These are phyloP conservation scores for Prenolepis imparis DNA, from an alignment of 2,888 invertebrate genomes.

Conservation along the genomic window DNA sequence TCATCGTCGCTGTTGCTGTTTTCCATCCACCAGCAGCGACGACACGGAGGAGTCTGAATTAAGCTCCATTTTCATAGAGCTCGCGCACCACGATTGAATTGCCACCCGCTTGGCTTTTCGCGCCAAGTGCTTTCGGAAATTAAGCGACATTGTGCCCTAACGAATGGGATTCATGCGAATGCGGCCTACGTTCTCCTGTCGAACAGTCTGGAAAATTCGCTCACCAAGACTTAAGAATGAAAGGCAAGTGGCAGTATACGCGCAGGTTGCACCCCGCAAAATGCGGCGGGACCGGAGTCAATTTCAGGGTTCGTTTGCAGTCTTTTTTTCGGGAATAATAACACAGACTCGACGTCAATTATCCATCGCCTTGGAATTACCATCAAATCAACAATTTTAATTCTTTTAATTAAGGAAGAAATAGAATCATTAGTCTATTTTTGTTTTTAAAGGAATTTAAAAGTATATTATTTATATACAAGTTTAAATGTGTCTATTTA, in stretches of 20 bases:
- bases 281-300: not conserved
- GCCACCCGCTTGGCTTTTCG: conserved; percentile 72
- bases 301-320: conserved; percentile 48
- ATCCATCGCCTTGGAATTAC: not conserved
- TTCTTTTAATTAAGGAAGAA: not conserved
- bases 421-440: not conserved
- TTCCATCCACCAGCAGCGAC: conserved; percentile 45
- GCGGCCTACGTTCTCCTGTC: conserved; percentile 59
- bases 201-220: conserved; percentile 54
- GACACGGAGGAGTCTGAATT: conserved; percentile 62
- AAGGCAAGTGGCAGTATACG: conserved; percentile 42
- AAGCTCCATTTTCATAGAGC: conserved; percentile 73
- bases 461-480: not conserved
- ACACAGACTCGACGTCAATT: not conserved
- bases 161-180: conserved; percentile 75
- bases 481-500: not conserved
- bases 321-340: conserved; percentile 24
- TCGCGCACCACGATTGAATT: conserved; percentile 72
- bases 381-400: conserved; percentile 17
- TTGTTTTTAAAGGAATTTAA: not conserved
- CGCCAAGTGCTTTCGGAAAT: conserved; percentile 72
- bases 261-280: not conserved
- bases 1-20: conserved; percentile 50
- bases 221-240: conserved; percentile 53
- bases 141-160: conserved; percentile 76